These are phyloP conservation scores for Acronicta aceris DNA, from an alignment of 2,888 invertebrate genomes.

Conservation along the genomic window DNA sequence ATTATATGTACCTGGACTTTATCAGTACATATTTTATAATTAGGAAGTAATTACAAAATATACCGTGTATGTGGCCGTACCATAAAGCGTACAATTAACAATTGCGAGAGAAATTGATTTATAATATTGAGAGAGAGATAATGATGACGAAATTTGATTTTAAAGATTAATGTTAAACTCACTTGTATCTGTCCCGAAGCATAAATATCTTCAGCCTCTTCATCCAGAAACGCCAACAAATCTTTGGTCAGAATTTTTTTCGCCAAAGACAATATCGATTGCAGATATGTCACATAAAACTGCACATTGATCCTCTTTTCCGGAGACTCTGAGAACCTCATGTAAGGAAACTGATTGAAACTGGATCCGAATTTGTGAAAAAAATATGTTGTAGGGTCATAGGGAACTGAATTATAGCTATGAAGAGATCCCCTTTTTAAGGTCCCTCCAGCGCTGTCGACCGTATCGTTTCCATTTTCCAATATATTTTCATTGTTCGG, in stretches of 20 bases:
- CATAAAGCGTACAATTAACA: no score
- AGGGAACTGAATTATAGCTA: slow-evolving; percentile 91
- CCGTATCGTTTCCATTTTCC: slow-evolving; percentile 77
- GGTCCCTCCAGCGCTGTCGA: slow-evolving; percentile 74
- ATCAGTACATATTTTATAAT: no score
- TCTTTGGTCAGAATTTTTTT: slow-evolving; percentile 96
- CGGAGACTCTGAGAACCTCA: slow-evolving; percentile 93
- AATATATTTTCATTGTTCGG: slow-evolving; percentile 88
- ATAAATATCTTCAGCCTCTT: slow-evolving; percentile 94
- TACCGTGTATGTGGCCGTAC: no score
- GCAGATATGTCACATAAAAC: slow-evolving; percentile 93
- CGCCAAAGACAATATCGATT: slow-evolving; percentile 93
- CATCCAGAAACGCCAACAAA: slow-evolving; percentile 94
- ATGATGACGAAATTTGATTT: no score
- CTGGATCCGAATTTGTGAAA: slow-evolving; percentile 97
- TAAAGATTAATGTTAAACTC: slow-evolving; percentile 13
- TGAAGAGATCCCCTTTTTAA: slow-evolving; percentile 84
- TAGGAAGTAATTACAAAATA: no score
- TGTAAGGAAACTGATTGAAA: slow-evolving; percentile 96
- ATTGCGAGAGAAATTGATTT: no score
- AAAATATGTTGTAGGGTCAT: slow-evolving; percentile 95
- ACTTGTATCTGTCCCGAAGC: slow-evolving; percentile 91
- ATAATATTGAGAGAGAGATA: no score
- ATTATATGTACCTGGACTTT: no score
- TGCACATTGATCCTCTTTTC: slow-evolving; percentile 91